A percentile compares a stretch with the other conserved stretches of the same genome.
These are phyloP conservation scores for Leptodactylus fallax DNA, from an alignment of 2,797 vertebrate genomes.

Conservation along the genomic window DNA sequence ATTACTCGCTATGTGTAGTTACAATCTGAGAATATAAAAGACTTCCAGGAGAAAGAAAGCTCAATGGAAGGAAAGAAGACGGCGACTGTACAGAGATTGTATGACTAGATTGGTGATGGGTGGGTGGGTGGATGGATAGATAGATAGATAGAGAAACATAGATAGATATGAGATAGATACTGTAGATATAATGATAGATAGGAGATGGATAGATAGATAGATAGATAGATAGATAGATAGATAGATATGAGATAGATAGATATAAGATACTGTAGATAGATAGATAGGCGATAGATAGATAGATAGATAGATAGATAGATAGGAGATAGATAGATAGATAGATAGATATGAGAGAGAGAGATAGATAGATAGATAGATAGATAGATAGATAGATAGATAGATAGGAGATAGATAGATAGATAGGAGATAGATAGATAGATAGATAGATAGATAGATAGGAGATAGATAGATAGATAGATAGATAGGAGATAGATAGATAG, in stretches of 20 bases:
- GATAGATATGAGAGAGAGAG: too few relatives aligned
- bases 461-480: too few relatives aligned
- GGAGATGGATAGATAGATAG: background rate
- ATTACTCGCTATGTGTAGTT: conserved; percentile 39
- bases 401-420: background rate
- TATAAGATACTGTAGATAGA: too few relatives aligned
- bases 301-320: background rate
- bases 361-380: background rate
- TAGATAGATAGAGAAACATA: background rate
- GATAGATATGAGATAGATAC: background rate
- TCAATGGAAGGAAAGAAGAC: too few relatives aligned
- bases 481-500: too few relatives aligned
- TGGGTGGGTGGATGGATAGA: background rate
- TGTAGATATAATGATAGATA: too few relatives aligned
- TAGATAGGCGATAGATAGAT: background rate
- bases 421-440: too few relatives aligned
- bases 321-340: background rate
- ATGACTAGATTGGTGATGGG: too few relatives aligned
- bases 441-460: too few relatives aligned
- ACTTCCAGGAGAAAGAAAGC: too few relatives aligned
- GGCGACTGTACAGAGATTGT: too few relatives aligned
- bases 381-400: background rate
- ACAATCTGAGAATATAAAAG: conserved; percentile 6
- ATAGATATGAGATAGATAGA: background rate
- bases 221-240: background rate